A percentile compares a stretch with the other conserved stretches of the same genome.
phyloP scores from a whole-genome alignment of 2,113 vertebrate genomes.

The Tetrao urogallus region DNA sequence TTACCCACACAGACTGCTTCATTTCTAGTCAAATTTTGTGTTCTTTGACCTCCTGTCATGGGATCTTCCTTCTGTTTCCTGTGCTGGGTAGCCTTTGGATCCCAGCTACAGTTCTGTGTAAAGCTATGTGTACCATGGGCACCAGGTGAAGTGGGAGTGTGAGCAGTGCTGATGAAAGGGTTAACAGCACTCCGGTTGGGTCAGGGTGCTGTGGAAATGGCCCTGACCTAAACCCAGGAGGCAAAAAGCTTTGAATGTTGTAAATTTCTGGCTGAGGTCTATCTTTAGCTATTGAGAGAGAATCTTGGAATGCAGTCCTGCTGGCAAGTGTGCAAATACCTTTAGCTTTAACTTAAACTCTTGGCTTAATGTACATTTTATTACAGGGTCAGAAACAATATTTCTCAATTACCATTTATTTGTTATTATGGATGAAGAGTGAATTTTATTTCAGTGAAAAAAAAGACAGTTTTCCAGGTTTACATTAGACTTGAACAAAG shows the following conservation, averaged over 20 bases:
- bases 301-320: not conserved
- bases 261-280: not conserved
- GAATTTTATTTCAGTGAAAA: not conserved
- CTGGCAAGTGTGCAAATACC: not conserved
- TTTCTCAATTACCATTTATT: constrained; percentile 13
- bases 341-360: not conserved
- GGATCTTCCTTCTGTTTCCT: not conserved
- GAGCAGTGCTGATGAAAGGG: rapidly evolving
- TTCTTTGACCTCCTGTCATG: not conserved
- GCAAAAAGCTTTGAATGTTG: not conserved
- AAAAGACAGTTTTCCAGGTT: not conserved
- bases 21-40: not conserved
- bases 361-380: not conserved
- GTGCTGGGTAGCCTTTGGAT: not conserved
- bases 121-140: not conserved
- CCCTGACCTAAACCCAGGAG: not conserved
- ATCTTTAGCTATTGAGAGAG: not conserved
- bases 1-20: not conserved
- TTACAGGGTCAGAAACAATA: not conserved
- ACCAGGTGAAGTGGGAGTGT: not conserved
- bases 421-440: not conserved
- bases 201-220: not conserved
- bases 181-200: not conserved
- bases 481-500: constrained; percentile 17
- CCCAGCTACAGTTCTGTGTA: not conserved